These are phyloP conservation scores for Phaethon lepturus DNA, from an alignment of 2,113 vertebrate species.

Conservation along the genomic window DNA sequence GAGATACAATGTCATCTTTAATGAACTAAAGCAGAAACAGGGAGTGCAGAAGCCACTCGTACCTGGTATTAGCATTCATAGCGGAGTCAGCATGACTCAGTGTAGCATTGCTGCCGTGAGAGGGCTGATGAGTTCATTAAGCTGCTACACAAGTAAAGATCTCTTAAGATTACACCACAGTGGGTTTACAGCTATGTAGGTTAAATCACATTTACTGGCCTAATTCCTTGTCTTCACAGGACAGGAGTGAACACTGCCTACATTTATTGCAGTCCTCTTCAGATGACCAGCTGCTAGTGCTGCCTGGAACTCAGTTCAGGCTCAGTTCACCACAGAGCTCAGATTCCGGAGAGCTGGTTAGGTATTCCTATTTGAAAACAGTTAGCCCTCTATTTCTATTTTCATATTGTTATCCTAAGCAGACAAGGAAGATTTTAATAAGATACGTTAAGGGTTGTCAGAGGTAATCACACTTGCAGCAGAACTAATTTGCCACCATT, in stretches of 20 bases:
- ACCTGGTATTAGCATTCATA: not conserved
- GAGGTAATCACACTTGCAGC: not conserved
- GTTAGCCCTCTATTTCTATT: not conserved
- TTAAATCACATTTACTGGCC: slow-evolving; percentile 18
- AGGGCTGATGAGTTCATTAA: not conserved
- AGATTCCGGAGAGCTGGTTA: not conserved
- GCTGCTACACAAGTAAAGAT: not conserved
- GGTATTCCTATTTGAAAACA: not conserved
- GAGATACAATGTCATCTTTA: not conserved
- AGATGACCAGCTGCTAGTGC: not conserved
- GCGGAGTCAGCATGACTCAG: slow-evolving; percentile 11
- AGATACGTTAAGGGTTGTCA: not conserved
- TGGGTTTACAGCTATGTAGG: not conserved
- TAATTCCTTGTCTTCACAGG: not conserved
- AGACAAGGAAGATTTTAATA: not conserved
- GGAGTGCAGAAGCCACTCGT: not conserved
- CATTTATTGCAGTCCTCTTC: not conserved
- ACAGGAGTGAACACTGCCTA: not conserved
- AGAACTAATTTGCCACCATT: not conserved
- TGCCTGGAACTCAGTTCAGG: not conserved
- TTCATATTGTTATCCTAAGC: not conserved
- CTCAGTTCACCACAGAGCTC: not conserved
- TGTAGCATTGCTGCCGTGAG: not conserved
- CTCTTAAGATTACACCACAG: not conserved
- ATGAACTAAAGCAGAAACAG: not conserved